Percentiles rank a stretch among this genome's conserved stretches.
Evolutionary conservation across 64 coral and sea anemone species (phyloP).

Genomic region (Orbicella faveolata): DNA sequence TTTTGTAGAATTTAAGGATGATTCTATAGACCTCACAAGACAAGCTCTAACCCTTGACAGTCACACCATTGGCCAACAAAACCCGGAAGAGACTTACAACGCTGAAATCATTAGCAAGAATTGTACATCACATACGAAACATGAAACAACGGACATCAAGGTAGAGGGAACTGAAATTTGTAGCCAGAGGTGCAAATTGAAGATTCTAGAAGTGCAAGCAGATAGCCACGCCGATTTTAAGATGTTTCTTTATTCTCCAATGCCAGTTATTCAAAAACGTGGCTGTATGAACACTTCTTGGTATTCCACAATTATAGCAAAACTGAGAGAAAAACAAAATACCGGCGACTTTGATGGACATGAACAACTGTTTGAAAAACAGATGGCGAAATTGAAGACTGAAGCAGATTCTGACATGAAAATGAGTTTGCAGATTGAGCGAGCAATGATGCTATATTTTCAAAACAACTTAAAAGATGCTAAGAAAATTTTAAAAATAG

Average conservation of each 20-base stretch:
- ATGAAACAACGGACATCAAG: too few species aligned
- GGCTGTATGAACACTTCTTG: background rate
- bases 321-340: background rate
- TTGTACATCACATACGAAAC: too few species aligned
- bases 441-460: background rate
- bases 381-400: background rate
- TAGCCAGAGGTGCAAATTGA: too few species aligned
- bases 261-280: background rate
- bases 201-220: too few species aligned
- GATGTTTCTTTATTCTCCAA: background rate
- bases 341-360: background rate
- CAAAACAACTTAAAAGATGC: background rate
- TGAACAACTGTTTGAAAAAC: background rate
- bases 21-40: too few species aligned
- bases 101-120: too few species aligned
- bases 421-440: background rate
- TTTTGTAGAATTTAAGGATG: too few species aligned
- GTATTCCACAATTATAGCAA: background rate
- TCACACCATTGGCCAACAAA: too few species aligned
- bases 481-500: background rate
- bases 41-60: too few species aligned
- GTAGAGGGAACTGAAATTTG: too few species aligned
- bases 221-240: too few species aligned
- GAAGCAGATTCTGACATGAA: background rate
- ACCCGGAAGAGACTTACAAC: too few species aligned